Evolutionary conservation across 2,888 invertebrate species (phyloP).

Genomic region (Melanophora roralis): DNA sequence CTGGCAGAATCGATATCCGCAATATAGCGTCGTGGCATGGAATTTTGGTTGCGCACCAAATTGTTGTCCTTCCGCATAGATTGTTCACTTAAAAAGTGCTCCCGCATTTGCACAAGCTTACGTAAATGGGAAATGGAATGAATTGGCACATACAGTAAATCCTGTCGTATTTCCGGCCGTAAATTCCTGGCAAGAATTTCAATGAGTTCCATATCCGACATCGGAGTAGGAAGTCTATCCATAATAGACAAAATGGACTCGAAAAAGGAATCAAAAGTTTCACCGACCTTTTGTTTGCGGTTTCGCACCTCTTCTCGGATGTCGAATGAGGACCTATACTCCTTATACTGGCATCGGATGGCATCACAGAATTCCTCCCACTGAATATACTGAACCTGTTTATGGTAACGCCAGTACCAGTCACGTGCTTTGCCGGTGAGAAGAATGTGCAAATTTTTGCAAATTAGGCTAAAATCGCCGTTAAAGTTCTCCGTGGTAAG

Average conservation of each 20-base stretch:
- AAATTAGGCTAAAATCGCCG: neutral
- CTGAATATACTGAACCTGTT: neutral
- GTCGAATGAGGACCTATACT: neutral
- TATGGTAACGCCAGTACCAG: neutral
- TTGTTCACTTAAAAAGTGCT: neutral
- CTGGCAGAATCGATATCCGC: neutral
- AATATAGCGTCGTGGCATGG: neutral
- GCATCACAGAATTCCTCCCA: neutral
- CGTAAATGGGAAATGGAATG: neutral
- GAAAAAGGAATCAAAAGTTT: neutral
- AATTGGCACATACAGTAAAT: neutral
- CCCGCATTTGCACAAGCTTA: neutral
- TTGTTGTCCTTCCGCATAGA: neutral
- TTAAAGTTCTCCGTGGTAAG: neutral
- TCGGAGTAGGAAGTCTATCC: neutral
- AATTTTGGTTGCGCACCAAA: neutral
- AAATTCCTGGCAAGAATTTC: neutral
- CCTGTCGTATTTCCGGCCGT: neutral
- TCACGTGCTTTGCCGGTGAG: neutral
- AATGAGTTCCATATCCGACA: neutral
- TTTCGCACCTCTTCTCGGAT: neutral
- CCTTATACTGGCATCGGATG: neutral
- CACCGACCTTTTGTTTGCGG: neutral
- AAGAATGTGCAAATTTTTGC: neutral
- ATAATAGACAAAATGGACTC: neutral